Percentiles rank a stretch among this genome's conserved stretches.
Conservation (phyloP, 2,888 invertebrate species). For the Apamea monoglypha region DNA sequence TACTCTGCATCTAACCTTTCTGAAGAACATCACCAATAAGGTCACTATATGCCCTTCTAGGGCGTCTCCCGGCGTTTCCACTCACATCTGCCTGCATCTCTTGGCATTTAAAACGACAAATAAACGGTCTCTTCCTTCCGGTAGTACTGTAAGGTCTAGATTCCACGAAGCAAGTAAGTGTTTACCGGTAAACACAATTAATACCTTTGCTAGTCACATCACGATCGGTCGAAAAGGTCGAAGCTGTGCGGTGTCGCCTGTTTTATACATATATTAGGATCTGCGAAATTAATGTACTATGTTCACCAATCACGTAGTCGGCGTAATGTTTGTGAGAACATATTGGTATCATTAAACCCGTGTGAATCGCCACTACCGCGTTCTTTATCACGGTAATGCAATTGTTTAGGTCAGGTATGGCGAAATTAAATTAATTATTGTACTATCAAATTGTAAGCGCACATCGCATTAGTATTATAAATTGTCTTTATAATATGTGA, state of each 20-base stretch:
- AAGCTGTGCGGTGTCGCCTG: slow-evolving; percentile 33
- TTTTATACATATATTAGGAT: slow-evolving; percentile 49
- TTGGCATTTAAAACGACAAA: slow-evolving; percentile 32
- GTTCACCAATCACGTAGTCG: slow-evolving; percentile 60
- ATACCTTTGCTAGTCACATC: slow-evolving; percentile 59
- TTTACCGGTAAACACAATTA: slow-evolving; percentile 51
- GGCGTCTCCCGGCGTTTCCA: not conserved
- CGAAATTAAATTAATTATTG: slow-evolving; percentile 30
- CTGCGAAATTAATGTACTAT: slow-evolving; percentile 57
- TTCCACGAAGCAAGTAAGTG: slow-evolving; percentile 56
- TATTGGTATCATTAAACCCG: slow-evolving; percentile 63
- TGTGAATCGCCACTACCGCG: slow-evolving; percentile 62
- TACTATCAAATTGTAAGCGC: not conserved
- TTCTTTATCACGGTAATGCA: slow-evolving; percentile 45
- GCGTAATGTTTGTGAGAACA: slow-evolving; percentile 54
- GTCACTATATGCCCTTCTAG: not conserved
- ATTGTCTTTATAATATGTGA: no score
- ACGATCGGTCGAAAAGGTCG: slow-evolving; percentile 63
- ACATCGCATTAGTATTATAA: not conserved
- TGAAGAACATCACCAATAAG: not conserved
- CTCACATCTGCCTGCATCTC: not conserved
- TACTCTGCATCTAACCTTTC: not conserved
- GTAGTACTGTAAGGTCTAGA: slow-evolving; percentile 24
- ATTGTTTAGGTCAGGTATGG: slow-evolving; percentile 52
- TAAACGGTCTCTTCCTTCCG: slow-evolving; percentile 59